phyloP scores from a whole-genome alignment of 1,140 invertebrate genomes.

The Araneus ventricosus region DNA sequence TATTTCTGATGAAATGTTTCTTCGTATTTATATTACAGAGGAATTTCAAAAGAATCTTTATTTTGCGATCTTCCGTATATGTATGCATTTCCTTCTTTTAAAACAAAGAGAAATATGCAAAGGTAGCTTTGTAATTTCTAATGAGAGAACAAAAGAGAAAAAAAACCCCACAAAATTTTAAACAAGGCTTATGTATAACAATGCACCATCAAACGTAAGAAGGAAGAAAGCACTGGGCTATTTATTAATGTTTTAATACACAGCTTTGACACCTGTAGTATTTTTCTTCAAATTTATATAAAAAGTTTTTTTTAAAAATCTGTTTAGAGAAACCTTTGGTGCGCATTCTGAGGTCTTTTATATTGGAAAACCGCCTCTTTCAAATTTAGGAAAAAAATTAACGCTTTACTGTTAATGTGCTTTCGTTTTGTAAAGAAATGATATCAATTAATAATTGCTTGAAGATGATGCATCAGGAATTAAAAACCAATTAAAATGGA shows the following conservation, averaged over 20 bases:
- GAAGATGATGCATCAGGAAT: too few species aligned
- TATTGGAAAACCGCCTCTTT: too few species aligned
- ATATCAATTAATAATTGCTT: too few species aligned
- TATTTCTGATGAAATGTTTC: neutral
- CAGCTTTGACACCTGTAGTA: neutral
- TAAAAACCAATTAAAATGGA: too few species aligned
- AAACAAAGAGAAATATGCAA: neutral
- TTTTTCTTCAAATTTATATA: neutral
- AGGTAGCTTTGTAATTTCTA: neutral
- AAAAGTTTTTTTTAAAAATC: neutral
- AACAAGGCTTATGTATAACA: neutral
- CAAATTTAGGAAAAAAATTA: too few species aligned
- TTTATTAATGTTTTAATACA: conserved; percentile 33
- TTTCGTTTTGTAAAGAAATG: too few species aligned
- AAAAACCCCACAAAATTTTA: neutral
- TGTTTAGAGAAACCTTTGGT: too few species aligned
- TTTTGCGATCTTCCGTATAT: neutral
- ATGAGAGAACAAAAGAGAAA: neutral
- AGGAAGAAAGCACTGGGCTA: neutral
- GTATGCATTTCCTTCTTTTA: neutral
- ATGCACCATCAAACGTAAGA: neutral
- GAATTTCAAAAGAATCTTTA: neutral
- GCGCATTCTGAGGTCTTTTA: too few species aligned
- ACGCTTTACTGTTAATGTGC: too few species aligned
- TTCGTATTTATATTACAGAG: neutral